phyloP scores from a whole-genome alignment of 2,888 invertebrate species.

The Noctua pronuba region DNA sequence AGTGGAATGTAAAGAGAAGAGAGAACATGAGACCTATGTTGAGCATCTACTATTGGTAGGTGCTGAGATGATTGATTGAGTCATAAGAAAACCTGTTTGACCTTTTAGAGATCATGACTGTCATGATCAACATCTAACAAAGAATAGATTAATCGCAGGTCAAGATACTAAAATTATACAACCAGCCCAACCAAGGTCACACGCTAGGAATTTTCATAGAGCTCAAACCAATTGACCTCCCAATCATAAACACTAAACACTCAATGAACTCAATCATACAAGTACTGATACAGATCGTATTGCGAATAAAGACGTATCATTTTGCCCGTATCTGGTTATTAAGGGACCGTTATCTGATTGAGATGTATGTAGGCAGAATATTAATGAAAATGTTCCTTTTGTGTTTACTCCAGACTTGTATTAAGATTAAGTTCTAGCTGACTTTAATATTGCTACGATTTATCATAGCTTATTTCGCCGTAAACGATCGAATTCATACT shows the following conservation, averaged over 20 bases:
- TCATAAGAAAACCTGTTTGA: not conserved
- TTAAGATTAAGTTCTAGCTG: conserved; percentile 4
- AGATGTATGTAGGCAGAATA: conserved; percentile 56
- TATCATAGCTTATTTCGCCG: conserved; percentile 7
- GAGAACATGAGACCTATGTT: not conserved
- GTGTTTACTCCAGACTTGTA: conserved; percentile 6
- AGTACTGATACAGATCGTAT: conserved; percentile 59
- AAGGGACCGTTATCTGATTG: conserved; percentile 51
- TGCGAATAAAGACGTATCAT: conserved; percentile 58
- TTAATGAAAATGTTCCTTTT: conserved; percentile 48
- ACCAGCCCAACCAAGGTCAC: conserved; percentile 37
- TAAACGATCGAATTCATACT: conserved; percentile 8
- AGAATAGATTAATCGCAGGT: conserved; percentile 25
- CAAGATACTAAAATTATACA: conserved; percentile 20
- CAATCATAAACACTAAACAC: conserved; percentile 52
- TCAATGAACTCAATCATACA: conserved; percentile 56
- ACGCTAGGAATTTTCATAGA: conserved; percentile 40
- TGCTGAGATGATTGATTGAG: not conserved
- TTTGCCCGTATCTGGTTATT: conserved; percentile 44
- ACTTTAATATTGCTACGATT: conserved; percentile 5
- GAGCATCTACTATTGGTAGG: no score
- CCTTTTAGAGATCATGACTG: not conserved
- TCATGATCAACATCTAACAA: not conserved
- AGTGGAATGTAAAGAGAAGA: not conserved
- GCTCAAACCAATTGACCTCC: conserved; percentile 55